Percentiles rank a stretch among this genome's conserved stretches.
Conservation (phyloP, 2,797 vertebrate genomes). For the Poeciliopsis infans region DNA sequence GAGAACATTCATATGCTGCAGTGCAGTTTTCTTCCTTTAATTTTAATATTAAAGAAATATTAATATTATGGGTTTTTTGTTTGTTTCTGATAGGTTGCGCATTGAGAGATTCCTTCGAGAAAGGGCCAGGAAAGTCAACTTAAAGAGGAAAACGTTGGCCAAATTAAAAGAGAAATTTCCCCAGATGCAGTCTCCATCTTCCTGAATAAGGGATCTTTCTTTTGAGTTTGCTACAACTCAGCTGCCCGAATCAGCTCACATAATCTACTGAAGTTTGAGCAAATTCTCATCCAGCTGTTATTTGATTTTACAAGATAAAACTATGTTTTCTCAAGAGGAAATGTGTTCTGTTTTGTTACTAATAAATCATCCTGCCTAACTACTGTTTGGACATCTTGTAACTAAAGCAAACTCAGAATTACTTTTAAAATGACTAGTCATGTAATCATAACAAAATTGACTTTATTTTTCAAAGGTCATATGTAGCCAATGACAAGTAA, state of each 20-base stretch:
- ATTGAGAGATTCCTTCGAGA: conserved; percentile 81
- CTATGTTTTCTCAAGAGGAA: conserved; percentile 3
- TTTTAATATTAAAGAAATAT: neutral
- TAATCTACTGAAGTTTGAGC: conserved; percentile 11
- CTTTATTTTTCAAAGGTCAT: conserved; percentile 74
- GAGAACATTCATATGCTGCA: conserved; percentile 13
- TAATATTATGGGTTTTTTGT: neutral
- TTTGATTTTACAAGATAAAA: conserved; percentile 29
- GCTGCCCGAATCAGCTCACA: neutral
- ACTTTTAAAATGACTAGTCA: neutral
- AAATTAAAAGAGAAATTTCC: conserved; percentile 82
- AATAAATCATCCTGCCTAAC: neutral
- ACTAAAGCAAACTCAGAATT: neutral
- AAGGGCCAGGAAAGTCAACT: conserved; percentile 59
- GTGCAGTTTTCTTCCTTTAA: neutral
- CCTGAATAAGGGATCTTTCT: conserved; percentile 33
- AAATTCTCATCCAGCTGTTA: conserved; percentile 29
- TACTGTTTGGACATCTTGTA: neutral
- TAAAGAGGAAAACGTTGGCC: conserved; percentile 63
- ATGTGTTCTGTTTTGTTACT: conserved; percentile 15
- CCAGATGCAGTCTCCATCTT: conserved; percentile 67
- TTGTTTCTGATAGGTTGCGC: conserved; percentile 80
- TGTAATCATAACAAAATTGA: conserved; percentile 48
- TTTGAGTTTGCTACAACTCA: neutral
- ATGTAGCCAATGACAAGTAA: conserved; percentile 61